Evolutionary conservation across 2,113 vertebrate species (phyloP).

Genomic region (Egretta garzetta): DNA sequence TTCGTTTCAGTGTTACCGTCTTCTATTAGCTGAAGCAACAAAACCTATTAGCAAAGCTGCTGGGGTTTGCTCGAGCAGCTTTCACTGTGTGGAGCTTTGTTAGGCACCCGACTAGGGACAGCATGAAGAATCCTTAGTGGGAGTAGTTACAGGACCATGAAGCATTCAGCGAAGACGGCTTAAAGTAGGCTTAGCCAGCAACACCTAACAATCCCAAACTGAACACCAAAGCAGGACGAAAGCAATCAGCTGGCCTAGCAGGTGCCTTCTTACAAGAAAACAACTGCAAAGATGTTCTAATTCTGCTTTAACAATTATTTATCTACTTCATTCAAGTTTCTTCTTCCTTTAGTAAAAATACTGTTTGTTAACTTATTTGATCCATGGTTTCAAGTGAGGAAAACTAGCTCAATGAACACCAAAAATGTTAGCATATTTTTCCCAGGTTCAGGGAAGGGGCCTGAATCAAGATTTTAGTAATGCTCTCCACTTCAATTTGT

Average conservation of each 20-base stretch:
- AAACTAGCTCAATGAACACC: neutral
- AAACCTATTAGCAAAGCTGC: neutral
- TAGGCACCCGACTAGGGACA: neutral
- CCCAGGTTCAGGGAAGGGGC: neutral
- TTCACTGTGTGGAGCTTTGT: neutral
- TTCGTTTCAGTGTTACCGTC: neutral
- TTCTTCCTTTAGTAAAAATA: neutral
- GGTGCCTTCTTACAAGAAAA: neutral
- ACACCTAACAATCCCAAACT: neutral
- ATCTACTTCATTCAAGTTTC: neutral
- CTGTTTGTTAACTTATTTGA: neutral
- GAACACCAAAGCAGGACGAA: neutral
- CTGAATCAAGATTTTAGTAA: neutral
- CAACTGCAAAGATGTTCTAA: neutral
- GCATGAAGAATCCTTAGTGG: neutral
- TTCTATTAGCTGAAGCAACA: neutral
- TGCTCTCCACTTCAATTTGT: neutral
- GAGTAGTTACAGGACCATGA: neutral
- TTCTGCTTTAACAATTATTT: neutral
- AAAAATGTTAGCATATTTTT: neutral
- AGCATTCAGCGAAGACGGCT: neutral
- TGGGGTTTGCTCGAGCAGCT: neutral
- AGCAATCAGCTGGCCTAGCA: neutral
- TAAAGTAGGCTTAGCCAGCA: neutral
- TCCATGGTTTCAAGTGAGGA: neutral